Evolutionary conservation across 2,888 invertebrate species (phyloP).

Genomic region (Argyra leucocephala): DNA sequence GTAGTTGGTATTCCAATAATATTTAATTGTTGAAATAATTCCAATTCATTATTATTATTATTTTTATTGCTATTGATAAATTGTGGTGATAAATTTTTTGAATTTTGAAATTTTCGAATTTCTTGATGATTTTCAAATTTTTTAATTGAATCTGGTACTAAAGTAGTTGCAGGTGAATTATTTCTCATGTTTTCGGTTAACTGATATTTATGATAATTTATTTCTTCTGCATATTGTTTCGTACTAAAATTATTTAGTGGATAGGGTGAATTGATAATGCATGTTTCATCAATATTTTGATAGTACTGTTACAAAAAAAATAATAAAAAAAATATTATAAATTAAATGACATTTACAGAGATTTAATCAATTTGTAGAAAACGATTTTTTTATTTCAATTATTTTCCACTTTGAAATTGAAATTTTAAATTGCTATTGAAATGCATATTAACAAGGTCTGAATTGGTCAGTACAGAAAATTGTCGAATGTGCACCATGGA

Average conservation of each 20-base stretch:
- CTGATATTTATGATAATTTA: neutral
- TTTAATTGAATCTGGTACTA: constrained; percentile 16
- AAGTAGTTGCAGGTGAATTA: constrained; percentile 16
- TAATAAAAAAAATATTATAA: neutral
- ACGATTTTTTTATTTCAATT: too few species aligned
- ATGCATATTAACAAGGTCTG: too few species aligned
- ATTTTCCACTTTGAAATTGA: too few species aligned
- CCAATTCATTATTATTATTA: constrained; percentile 24
- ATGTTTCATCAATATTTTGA: neutral
- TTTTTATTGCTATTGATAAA: constrained; percentile 12
- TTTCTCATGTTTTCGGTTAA: neutral
- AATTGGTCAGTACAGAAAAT: too few species aligned
- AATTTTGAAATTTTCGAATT: constrained; percentile 18
- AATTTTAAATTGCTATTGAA: too few species aligned
- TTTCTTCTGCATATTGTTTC: neutral
- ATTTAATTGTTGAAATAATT: constrained; percentile 31
- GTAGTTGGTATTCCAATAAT: constrained; percentile 27
- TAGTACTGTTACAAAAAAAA: neutral
- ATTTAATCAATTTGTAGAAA: too few species aligned
- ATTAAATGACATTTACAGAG: too few species aligned
- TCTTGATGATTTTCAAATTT: neutral
- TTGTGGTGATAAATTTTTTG: constrained; percentile 14
- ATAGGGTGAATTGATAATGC: neutral
- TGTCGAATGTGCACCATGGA: too few species aligned
- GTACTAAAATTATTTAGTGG: neutral